Conservation (phyloP, 2,113 vertebrate genomes). For the Girardinichthys multiradiatus region DNA sequence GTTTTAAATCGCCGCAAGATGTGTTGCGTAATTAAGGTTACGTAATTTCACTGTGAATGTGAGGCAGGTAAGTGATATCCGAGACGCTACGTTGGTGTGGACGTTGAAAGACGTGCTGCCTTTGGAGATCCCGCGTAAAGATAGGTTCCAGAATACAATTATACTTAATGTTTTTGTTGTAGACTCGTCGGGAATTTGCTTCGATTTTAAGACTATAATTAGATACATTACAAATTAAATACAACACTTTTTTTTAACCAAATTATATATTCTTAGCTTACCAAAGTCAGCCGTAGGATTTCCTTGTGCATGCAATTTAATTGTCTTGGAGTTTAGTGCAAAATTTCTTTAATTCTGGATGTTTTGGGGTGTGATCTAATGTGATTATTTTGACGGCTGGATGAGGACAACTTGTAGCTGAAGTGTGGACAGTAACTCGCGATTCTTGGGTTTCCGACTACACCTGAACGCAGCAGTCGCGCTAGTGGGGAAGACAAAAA, state of each 20-base stretch:
- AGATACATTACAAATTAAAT: background rate
- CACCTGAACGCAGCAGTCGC: slow-evolving; percentile 41
- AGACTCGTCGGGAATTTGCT: background rate
- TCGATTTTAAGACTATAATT: background rate
- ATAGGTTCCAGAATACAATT: too few species aligned
- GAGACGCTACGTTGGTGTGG: background rate
- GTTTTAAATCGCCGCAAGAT: background rate
- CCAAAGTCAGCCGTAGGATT: too few species aligned
- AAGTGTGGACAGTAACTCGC: background rate
- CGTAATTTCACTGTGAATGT: background rate
- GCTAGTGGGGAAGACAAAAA: slow-evolving; percentile 7
- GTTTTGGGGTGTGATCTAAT: too few species aligned
- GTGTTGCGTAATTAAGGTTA: background rate
- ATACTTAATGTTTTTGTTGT: background rate
- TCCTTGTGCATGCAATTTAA: too few species aligned
- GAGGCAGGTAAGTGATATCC: slow-evolving; percentile 16
- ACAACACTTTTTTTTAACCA: background rate
- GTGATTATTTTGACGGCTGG: too few species aligned
- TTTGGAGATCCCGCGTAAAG: slow-evolving; percentile 36
- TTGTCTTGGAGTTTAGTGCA: too few species aligned
- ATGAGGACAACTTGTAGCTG: background rate
- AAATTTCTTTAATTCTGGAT: too few species aligned
- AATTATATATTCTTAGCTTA: too few species aligned
- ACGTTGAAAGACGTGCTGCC: slow-evolving; percentile 42
- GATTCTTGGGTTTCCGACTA: slow-evolving; percentile 14